These are phyloP conservation scores for Psilopsiagon aymara DNA, from an alignment of 2,113 vertebrate genomes.

Conservation along the genomic window DNA sequence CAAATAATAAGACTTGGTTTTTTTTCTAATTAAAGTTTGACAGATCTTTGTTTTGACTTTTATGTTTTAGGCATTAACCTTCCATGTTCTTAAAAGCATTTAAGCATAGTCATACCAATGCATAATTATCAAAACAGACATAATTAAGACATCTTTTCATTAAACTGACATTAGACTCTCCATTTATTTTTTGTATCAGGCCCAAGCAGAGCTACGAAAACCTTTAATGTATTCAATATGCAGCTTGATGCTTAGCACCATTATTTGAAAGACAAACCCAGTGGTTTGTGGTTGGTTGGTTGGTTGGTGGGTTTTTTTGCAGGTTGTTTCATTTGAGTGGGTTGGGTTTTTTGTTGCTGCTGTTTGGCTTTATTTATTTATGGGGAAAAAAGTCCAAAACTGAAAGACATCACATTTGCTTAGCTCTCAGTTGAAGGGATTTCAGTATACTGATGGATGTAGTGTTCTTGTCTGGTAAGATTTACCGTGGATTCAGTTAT, in stretches of 20 bases:
- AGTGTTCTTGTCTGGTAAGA: background rate
- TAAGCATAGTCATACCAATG: background rate
- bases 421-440: background rate
- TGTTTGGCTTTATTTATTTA: background rate
- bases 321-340: background rate
- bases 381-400: background rate
- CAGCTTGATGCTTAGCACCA: background rate
- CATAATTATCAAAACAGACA: background rate
- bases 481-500: background rate
- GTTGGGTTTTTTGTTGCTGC: background rate
- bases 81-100: background rate
- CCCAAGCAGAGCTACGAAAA: background rate
- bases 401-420: background rate
- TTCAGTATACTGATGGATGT: background rate
- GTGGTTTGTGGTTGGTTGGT: fast-evolving
- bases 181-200: background rate
- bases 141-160: background rate
- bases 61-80: background rate
- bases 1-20: background rate
- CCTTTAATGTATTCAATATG: background rate
- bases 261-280: background rate
- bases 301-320: background rate
- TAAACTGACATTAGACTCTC: background rate
- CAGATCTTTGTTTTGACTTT: background rate
- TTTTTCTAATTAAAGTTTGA: background rate